phyloP scores from a whole-genome alignment of 2,888 invertebrate genomes.

The Branchellion lobata region DNA sequence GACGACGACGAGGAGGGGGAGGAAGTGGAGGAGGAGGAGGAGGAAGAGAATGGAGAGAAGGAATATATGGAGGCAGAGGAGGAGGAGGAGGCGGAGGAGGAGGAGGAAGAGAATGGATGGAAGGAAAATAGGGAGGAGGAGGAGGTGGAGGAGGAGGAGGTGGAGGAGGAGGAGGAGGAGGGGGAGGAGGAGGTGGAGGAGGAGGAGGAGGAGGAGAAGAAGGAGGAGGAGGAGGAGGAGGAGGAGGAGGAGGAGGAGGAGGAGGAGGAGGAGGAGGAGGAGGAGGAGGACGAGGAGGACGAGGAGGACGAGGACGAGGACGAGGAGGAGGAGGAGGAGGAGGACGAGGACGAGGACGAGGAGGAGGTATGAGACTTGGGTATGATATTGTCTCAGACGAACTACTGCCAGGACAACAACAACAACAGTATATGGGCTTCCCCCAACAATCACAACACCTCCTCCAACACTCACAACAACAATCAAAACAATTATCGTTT shows the following conservation, averaged over 20 bases:
- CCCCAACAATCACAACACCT: background rate
- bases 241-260: background rate
- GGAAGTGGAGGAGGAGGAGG: too few species aligned
- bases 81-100: too few species aligned
- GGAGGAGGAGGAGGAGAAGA: slow-evolving; percentile 16
- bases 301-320: background rate
- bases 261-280: background rate
- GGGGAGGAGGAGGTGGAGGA: background rate
- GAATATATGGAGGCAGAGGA: too few species aligned
- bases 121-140: too few species aligned
- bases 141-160: background rate
- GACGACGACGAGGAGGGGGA: too few species aligned
- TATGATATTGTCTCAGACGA: background rate
- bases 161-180: background rate
- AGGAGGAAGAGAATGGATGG: too few species aligned
- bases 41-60: too few species aligned
- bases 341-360: background rate
- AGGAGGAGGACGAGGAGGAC: background rate
- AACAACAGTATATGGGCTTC: background rate
- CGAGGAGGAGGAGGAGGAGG: background rate
- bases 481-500: too few species aligned
- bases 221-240: slow-evolving; percentile 20
- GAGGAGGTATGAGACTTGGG: background rate
- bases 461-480: background rate
- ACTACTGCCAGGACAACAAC: background rate